Percentiles rank a stretch among this genome's conserved stretches.
Conservation (phyloP, 2,888 invertebrate species). For the Chrysopilus asiliformis region DNA sequence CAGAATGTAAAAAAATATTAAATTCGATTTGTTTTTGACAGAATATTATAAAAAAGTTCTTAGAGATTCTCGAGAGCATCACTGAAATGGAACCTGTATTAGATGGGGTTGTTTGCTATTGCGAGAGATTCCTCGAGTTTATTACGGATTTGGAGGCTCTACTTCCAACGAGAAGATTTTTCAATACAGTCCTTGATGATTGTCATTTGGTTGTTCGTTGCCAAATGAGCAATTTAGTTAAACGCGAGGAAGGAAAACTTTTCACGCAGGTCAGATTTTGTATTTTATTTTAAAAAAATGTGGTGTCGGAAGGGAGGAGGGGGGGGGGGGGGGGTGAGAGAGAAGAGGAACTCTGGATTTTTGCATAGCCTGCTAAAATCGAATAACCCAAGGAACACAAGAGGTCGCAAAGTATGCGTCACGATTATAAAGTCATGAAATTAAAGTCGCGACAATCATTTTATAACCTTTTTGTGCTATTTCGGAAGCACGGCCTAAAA, state of each 20-base stretch:
- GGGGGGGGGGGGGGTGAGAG: too few species aligned
- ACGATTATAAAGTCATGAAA: too few species aligned
- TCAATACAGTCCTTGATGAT: conserved; percentile 92
- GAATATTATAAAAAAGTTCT: conserved; percentile 72
- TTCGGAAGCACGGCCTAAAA: too few species aligned
- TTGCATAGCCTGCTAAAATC: too few species aligned
- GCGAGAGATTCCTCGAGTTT: conserved; percentile 90
- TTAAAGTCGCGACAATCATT: too few species aligned
- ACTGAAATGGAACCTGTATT: conserved; percentile 47
- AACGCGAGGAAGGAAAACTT: conserved; percentile 71
- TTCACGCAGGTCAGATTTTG: conserved; percentile 86
- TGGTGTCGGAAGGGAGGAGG: too few species aligned
- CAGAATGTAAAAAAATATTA: too few species aligned
- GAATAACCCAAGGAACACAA: too few species aligned
- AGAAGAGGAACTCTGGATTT: too few species aligned
- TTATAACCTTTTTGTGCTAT: too few species aligned
- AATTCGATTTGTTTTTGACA: conserved; percentile 13
- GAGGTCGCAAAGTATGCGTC: too few species aligned
- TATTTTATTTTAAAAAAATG: conserved; percentile 8
- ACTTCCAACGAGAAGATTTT: conserved; percentile 89
- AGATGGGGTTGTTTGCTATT: conserved; percentile 53
- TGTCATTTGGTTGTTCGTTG: conserved; percentile 86
- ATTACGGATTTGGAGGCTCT: conserved; percentile 93
- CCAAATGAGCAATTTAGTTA: conserved; percentile 60
- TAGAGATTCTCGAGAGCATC: conserved; percentile 64